Conservation (phyloP, 2,888 invertebrate genomes). For the Matsumyia berberina region DNA sequence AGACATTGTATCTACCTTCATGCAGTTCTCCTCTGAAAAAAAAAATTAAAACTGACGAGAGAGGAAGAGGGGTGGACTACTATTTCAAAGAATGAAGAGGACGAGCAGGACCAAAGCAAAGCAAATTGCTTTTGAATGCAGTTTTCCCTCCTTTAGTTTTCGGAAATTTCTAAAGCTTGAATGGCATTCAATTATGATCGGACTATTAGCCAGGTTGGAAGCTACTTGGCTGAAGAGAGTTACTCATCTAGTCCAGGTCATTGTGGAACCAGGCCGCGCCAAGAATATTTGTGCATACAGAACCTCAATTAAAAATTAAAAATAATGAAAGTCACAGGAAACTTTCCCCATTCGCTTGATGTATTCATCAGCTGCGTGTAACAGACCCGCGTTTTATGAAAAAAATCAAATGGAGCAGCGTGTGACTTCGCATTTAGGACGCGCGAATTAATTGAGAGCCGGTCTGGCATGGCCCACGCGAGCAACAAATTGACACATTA, state of each 20-base stretch:
- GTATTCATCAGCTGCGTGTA: slow-evolving; percentile 15
- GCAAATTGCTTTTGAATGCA: slow-evolving; percentile 5
- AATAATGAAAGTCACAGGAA: not conserved
- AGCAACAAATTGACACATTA: slow-evolving; percentile 24
- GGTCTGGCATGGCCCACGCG: not conserved
- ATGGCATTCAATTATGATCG: slow-evolving; percentile 36
- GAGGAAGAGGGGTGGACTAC: too few relatives aligned
- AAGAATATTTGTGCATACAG: slow-evolving; percentile 6
- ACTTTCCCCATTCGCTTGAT: slow-evolving; percentile 6
- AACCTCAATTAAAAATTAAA: not conserved
- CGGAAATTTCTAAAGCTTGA: not conserved
- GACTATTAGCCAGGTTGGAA: slow-evolving; percentile 18
- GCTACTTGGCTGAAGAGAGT: slow-evolving; percentile 4
- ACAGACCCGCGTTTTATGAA: too few relatives aligned
- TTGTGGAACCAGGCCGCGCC: not conserved
- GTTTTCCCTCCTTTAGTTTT: not conserved
- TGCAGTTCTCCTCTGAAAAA: too few relatives aligned
- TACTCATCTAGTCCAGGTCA: slow-evolving; percentile 15
- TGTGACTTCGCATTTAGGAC: slow-evolving; percentile 40
- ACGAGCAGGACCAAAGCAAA: too few relatives aligned
- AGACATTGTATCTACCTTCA: not conserved
- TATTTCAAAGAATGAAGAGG: too few relatives aligned
- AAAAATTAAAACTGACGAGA: not conserved
- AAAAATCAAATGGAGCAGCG: slow-evolving; percentile 5
- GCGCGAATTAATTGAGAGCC: slow-evolving; percentile 34